phyloP scores from a whole-genome alignment of 2,797 vertebrate species.

The Sebastes minor region DNA sequence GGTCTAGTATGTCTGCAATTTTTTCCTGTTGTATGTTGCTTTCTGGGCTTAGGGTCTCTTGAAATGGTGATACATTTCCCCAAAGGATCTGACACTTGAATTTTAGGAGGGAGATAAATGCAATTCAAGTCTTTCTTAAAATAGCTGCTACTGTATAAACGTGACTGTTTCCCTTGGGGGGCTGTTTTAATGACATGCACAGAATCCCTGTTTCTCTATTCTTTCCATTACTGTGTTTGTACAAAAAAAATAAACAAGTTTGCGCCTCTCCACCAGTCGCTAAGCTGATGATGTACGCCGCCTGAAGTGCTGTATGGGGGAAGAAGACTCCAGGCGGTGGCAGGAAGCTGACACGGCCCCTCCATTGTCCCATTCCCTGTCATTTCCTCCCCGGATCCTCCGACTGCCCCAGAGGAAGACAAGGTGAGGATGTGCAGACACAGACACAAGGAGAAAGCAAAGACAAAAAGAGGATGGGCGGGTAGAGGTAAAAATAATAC shows the following conservation, averaged over 20 bases:
- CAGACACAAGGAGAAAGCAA: slow-evolving; percentile 67
- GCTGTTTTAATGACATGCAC: slow-evolving; percentile 79
- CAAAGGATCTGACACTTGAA: slow-evolving; percentile 65
- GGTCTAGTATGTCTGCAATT: slow-evolving; percentile 58
- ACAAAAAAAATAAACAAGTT: slow-evolving; percentile 69
- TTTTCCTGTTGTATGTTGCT: slow-evolving; percentile 50
- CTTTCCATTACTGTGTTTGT: slow-evolving; percentile 64
- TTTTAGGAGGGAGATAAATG: slow-evolving; percentile 62
- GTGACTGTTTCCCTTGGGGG: slow-evolving; percentile 68
- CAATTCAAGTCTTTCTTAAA: slow-evolving; percentile 71
- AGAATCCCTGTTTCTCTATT: slow-evolving; percentile 56
- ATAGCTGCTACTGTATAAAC: slow-evolving; percentile 73
- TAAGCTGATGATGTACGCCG: slow-evolving; percentile 53
- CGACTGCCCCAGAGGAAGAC: slow-evolving; percentile 72
- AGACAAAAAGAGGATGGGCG: slow-evolving; percentile 69
- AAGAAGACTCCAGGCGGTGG: slow-evolving; percentile 62
- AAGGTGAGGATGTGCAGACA: slow-evolving; percentile 78
- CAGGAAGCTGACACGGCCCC: slow-evolving; percentile 73
- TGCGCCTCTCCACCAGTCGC: slow-evolving; percentile 44
- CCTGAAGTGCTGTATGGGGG: slow-evolving; percentile 50
- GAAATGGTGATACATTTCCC: slow-evolving; percentile 68
- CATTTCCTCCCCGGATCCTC: slow-evolving; percentile 72
- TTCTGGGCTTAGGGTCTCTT: slow-evolving; percentile 53
- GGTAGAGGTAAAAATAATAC: slow-evolving; percentile 66
- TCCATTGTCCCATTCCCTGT: slow-evolving; percentile 78